Evolutionary conservation across 2,888 invertebrate species (phyloP), one percentile per base, ranked within the genome.

Genomic region (Pemphredon lugubris): DNA sequence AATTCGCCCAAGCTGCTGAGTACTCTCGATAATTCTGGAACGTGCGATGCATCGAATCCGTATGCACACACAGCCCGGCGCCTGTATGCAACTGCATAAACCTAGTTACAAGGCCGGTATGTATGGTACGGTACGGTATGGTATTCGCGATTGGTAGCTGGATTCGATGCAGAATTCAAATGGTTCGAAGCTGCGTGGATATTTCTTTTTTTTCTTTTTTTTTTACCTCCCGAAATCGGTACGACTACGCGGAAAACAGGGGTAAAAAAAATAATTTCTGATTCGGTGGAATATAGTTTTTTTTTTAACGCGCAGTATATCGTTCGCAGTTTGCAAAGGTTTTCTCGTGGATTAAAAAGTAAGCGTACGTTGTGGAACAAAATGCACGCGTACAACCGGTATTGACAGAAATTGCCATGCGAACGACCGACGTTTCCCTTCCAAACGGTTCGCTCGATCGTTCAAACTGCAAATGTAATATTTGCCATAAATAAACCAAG

Each of bases 1-100:
- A 85, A 84, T 85, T 85, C 82, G 82, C 79, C 82, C 78, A 79
- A 86, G 84, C 83, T 83, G 81, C 80, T 80, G 86, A 86, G 84
- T 84, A 84, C 84, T 83, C 84, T 85, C 85, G 84, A 86, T 84
- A 86, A 84, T 85, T 86, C 81, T 83, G 77, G 75, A 86, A 86
- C 86, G 85, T 86, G 86, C 83, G 84, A 83, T 84, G 84, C 84
- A 85, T 85, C 84, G 84, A 82, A 80, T 81, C 79, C 74, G 79
- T 72, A 61, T 76, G 69, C 77, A 61, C 70, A 78, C 82, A 77
- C 81, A 73, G 65, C 53, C 75, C 65, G 67, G 55, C 74, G 68
- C 73, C 76, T 79, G 78, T 77, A 83, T 83, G 82, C 79, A 79
- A 83, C 83, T 82, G 82, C 81, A 79, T 84, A 84, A 84, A 85